Evolutionary conservation across 2,888 invertebrate genomes (phyloP).

Genomic region (Trissoscelio sp.): DNA sequence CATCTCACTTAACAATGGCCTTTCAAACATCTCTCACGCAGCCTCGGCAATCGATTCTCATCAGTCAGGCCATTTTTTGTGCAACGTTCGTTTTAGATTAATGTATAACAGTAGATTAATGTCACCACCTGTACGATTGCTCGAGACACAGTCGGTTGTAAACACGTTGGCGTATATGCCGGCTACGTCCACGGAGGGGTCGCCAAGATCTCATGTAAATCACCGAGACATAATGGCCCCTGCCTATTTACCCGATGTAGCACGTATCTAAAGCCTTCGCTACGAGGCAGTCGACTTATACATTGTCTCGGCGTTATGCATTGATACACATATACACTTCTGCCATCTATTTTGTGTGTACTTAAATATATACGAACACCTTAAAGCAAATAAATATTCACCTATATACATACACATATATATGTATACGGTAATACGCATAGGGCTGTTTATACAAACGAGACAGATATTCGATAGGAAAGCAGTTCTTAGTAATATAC

Average conservation of each 20-base stretch:
- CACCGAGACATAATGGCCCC: slow-evolving; percentile 77
- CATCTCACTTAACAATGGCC: slow-evolving; percentile 41
- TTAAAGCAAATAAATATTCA: slow-evolving; percentile 3
- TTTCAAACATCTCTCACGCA: slow-evolving; percentile 39
- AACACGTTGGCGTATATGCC: slow-evolving; percentile 41
- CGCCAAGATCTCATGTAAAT: slow-evolving; percentile 80
- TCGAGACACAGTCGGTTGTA: slow-evolving; percentile 39
- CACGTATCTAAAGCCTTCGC: slow-evolving; percentile 69
- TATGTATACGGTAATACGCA: too few relatives aligned
- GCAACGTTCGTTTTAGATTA: slow-evolving; percentile 36
- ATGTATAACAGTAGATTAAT: slow-evolving; percentile 49
- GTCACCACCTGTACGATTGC: slow-evolving; percentile 64
- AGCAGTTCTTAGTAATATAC: slow-evolving; percentile 10
- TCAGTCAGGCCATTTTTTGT: slow-evolving; percentile 40
- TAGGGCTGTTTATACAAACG: too few relatives aligned
- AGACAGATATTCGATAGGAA: slow-evolving; percentile 27
- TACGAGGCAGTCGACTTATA: slow-evolving; percentile 31
- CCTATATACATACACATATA: not conserved
- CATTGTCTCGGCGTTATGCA: slow-evolving; percentile 31
- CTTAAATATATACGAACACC: not conserved
- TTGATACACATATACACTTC: slow-evolving; percentile 18
- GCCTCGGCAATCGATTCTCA: slow-evolving; percentile 51
- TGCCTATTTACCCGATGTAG: slow-evolving; percentile 75
- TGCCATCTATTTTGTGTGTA: not conserved
- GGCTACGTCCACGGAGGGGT: slow-evolving; percentile 69